Base-by-base conservation (phyloP, 2,113 vertebrate genomes). In the Callipepla squamata region DNA sequence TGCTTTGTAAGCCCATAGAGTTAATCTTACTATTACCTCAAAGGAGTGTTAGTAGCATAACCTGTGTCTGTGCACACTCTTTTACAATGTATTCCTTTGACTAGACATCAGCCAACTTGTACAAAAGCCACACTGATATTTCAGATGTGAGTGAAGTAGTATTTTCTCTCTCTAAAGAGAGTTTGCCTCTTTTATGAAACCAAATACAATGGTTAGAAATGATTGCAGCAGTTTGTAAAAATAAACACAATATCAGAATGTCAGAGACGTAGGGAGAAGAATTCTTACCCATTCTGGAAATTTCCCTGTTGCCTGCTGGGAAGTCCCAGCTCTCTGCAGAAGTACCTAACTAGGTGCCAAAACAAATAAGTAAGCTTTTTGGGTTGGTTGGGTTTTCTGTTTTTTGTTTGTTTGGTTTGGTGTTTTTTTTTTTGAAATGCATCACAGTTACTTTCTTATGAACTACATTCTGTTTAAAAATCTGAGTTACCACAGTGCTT, bases 21-120 rank as follows among this genome's bases (percentile, higher is more conserved):
- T 12, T 12, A 40, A 12, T 40, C 40, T 13, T 40, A 40, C 40
- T 40, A 12, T 40, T 12, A 40, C 40, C 40, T 40, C 40, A 40
- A 66, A 1, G 55, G 61, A 50, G 28, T 19, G 25, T 21, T 20
- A 30, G 28, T 47, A 26, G 11, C 10, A 10, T 9, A 21, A 50
- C 30, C 40, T 53, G 44, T 26, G 59, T 36, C 22, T 47, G 14
- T 0, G 13, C 6, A 19, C 44, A 68, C 55, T 90, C 44, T 44
- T 82, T n/a, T 32, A 47, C 2, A 0, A 28, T 1, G 8, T 11
- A 28, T 26, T 4, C 32, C 47, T 59, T 42, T 32, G 65, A 28
- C 25, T 38, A 36, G 28, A 17, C 40, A 20, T 45, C 25, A 11
- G 25, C 21, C 21, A 58, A 30, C 42, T 58, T 78, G 5, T 32